A percentile compares a stretch with the other conserved stretches of the same genome.
These are phyloP conservation scores for Diorhabda carinulata DNA, from an alignment of 1,140 invertebrate genomes.

Conservation along the genomic window DNA sequence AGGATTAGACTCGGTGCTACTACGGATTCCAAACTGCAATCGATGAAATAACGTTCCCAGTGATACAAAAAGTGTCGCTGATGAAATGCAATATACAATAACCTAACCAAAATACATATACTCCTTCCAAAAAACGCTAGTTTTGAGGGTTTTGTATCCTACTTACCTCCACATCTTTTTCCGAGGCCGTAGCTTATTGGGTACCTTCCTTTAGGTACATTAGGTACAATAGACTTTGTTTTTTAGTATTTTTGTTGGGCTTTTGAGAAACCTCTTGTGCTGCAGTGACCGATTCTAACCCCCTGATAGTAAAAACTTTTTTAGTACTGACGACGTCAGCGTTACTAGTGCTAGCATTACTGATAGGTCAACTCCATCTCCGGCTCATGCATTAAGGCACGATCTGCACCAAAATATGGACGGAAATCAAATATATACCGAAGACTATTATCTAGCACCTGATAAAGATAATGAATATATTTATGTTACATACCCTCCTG, in stretches of 20 bases:
- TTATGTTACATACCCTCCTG: constrained; percentile 80
- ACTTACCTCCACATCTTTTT: no score
- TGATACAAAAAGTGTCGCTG: no score
- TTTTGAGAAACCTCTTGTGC: constrained; percentile 9
- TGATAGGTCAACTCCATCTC: constrained; percentile 59
- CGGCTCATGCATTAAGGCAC: constrained; percentile 50
- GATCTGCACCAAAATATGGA: constrained; percentile 45
- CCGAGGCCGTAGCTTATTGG: no score
- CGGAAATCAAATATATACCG: constrained; percentile 46
- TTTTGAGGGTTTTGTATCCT: no score
- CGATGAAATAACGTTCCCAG: no score
- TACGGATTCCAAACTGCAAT: no score
- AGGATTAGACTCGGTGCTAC: no score
- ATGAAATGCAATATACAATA: no score
- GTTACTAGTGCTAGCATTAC: constrained; percentile 59
- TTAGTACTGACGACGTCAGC: constrained; percentile 61
- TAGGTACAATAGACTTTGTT: background rate
- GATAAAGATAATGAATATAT: constrained; percentile 75
- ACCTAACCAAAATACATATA: no score
- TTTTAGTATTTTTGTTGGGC: constrained; percentile 12
- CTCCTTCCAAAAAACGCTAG: no score
- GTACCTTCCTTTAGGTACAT: background rate
- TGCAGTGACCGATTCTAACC: constrained; percentile 13
- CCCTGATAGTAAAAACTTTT: constrained; percentile 29
- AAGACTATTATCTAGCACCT: constrained; percentile 48